These are phyloP conservation scores for Lycaon pictus DNA, from an alignment of 2,113 vertebrate species.

Conservation along the genomic window DNA sequence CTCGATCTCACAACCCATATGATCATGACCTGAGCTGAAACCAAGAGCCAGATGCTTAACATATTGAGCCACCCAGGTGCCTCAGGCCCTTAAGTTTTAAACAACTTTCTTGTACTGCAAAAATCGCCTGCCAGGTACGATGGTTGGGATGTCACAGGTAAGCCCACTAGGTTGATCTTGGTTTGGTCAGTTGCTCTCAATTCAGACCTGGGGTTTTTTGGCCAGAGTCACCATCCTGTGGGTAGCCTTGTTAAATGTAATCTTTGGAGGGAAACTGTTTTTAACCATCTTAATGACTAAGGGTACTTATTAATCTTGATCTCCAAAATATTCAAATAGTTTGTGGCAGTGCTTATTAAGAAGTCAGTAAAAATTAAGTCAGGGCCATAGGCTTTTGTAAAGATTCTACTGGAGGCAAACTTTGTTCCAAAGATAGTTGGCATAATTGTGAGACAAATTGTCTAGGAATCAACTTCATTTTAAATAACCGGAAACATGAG, in stretches of 20 bases:
- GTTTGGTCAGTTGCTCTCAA: slow-evolving; percentile 20
- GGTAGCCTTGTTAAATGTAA: slow-evolving; percentile 50
- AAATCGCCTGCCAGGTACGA: not conserved
- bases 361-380: slow-evolving; percentile 57
- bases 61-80: too few species aligned
- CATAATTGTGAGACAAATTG: not conserved
- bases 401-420: not conserved
- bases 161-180: not conserved
- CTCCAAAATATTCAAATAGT: slow-evolving; percentile 27
- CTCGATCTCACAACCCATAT: not conserved
- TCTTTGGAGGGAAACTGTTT: slow-evolving; percentile 23
- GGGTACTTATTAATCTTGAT: slow-evolving; percentile 45
- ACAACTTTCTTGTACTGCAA: not conserved
- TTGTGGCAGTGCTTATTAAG: not conserved
- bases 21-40: too few species aligned
- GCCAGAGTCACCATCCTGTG: not conserved
- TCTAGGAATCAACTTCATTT: slow-evolving; percentile 44
- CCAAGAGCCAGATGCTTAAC: too few species aligned
- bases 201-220: not conserved
- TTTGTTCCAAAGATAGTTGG: slow-evolving; percentile 10
- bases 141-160: not conserved
- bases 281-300: slow-evolving; percentile 44
- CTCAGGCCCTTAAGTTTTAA: not conserved
- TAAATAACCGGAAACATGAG: slow-evolving; percentile 14
- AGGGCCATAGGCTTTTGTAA: not conserved